These are phyloP conservation scores for Halocynthia aurantium DNA, from an alignment of 23 tunicate species.

Conservation along the genomic window DNA sequence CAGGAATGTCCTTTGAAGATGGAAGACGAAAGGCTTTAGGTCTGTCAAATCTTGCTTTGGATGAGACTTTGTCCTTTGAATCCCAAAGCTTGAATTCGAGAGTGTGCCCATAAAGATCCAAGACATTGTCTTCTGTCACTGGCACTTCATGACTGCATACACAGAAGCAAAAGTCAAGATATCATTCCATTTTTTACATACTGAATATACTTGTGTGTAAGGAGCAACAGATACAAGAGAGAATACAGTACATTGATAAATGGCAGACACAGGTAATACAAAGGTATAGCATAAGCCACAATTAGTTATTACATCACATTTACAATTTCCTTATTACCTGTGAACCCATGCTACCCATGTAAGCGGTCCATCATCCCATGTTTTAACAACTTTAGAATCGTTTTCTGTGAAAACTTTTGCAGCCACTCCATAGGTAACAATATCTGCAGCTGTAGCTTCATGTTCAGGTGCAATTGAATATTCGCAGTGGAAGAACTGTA, in stretches of 20 bases:
- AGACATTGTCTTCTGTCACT: conserved; percentile 42
- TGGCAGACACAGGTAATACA: neutral
- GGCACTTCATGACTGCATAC: conserved; percentile 58
- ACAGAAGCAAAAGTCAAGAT: neutral
- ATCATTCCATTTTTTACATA: no score
- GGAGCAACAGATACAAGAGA: neutral
- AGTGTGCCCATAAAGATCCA: conserved; percentile 47
- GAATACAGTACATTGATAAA: neutral
- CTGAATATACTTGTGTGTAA: no score
- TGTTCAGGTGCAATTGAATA: conserved; percentile 51
- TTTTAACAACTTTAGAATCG: conserved; percentile 74
- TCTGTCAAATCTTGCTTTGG: conserved; percentile 71
- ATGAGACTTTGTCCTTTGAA: conserved; percentile 71
- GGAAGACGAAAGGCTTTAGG: conserved; percentile 92
- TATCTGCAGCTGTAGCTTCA: conserved; percentile 49
- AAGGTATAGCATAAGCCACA: neutral
- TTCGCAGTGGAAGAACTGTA: conserved; percentile 68
- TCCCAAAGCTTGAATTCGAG: conserved; percentile 67
- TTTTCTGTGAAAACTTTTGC: conserved; percentile 88
- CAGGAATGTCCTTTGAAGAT: conserved; percentile 45
- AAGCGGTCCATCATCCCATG: conserved; percentile 82
- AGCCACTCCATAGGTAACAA: conserved; percentile 83
- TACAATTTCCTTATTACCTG: conserved; percentile 20
- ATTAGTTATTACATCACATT: neutral
- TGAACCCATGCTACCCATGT: conserved; percentile 94